Percentiles rank a stretch among this genome's conserved stretches.
Conservation (phyloP, 2,797 vertebrate species). For the Lagocephalus sceleratus region DNA sequence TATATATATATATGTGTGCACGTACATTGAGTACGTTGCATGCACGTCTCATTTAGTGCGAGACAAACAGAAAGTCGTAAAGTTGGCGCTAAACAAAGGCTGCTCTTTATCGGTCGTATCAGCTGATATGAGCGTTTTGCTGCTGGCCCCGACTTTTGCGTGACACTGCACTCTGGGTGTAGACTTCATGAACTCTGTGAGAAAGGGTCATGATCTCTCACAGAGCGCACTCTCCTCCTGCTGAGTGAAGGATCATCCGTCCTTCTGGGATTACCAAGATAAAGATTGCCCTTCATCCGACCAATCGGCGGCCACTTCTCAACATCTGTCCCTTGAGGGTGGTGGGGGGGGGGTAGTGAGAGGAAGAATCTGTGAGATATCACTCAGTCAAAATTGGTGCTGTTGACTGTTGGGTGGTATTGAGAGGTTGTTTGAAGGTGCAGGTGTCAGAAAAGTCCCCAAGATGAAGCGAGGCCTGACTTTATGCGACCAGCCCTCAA, state of each 20-base stretch:
- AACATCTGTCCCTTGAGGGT: constrained; percentile 59
- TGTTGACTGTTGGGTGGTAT: not conserved
- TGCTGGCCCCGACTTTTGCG: not conserved
- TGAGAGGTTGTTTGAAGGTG: constrained; percentile 31
- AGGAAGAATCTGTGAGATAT: constrained; percentile 27
- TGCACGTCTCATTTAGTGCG: not conserved
- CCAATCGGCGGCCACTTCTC: constrained; percentile 47
- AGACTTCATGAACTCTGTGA: constrained; percentile 24
- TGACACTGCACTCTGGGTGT: constrained; percentile 1
- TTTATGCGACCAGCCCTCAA: constrained; percentile 20
- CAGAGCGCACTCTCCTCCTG: constrained; percentile 31
- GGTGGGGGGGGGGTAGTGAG: constrained; percentile 14
- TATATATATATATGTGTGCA: no score
- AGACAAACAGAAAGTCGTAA: not conserved
- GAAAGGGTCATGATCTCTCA: constrained; percentile 23
- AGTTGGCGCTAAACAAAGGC: not conserved
- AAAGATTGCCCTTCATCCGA: constrained; percentile 43
- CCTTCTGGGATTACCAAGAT: constrained; percentile 54
- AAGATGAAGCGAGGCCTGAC: constrained; percentile 26
- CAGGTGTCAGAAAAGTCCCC: constrained; percentile 28
- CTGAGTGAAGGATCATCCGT: constrained; percentile 37
- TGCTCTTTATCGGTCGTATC: no score
- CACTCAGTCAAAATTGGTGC: no score
- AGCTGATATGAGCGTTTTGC: constrained; percentile 2
- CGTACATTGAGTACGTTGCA: no score